These are phyloP conservation scores for Ciconia nigra DNA, from an alignment of 2,797 vertebrate genomes.

Conservation along the genomic window DNA sequence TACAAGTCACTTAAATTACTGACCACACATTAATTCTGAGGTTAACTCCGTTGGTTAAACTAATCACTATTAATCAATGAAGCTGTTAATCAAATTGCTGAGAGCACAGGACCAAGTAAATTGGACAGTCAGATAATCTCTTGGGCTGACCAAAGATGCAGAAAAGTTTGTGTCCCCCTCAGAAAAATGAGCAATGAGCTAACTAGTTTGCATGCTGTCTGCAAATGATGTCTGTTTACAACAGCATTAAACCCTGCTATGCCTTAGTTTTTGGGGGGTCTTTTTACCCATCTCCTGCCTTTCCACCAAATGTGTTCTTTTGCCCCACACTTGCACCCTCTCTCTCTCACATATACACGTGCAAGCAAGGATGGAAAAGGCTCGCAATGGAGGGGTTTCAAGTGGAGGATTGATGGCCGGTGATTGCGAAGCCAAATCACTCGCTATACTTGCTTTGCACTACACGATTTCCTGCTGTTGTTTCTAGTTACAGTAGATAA, in stretches of 20 bases:
- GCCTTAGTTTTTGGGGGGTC: neutral
- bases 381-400: slow-evolving; percentile 38
- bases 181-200: neutral
- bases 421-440: slow-evolving; percentile 59
- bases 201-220: neutral
- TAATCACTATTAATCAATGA: slow-evolving; percentile 71
- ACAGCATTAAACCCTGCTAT: neutral
- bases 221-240: neutral
- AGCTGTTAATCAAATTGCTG: slow-evolving; percentile 67
- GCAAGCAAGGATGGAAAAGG: neutral
- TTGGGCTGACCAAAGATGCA: slow-evolving; percentile 14
- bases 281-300: neutral
- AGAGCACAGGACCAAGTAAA: neutral
- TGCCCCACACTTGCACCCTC: neutral
- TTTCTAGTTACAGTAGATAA: slow-evolving; percentile 70
- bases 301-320: neutral
- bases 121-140: slow-evolving; percentile 27
- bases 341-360: neutral
- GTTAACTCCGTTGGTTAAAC: slow-evolving; percentile 64
- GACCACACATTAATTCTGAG: slow-evolving; percentile 62
- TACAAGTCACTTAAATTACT: slow-evolving; percentile 55
- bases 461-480: slow-evolving; percentile 65
- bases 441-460: slow-evolving; percentile 48
- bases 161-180: neutral
- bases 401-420: slow-evolving; percentile 56